Evolutionary conservation across 2,797 vertebrate species (phyloP), one percentile per base, ranked within the genome.

Genomic region (Lerista edwardsae): DNA sequence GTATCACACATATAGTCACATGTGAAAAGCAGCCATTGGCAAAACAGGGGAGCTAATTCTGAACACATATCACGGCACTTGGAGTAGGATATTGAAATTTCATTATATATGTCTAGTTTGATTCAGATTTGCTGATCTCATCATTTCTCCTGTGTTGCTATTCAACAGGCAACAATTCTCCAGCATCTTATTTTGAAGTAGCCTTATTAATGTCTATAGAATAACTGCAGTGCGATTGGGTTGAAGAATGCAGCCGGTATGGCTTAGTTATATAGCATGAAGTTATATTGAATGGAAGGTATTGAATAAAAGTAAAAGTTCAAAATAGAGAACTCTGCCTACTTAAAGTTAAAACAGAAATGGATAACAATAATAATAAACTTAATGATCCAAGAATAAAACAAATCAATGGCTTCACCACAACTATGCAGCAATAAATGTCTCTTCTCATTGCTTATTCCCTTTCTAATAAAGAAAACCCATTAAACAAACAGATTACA

Each of bases 281-380:
- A 75, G 1, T 0, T 1, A 51, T 81, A 81, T 77, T 67, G 77
- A 78, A 36, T 79, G 73, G 15, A 82, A 4, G 67, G 55, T 81
- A 85, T 81, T 87, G 31, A 88, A 84, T 64, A 75, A 74, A 89
- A 80, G 3, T 73, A 84, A 83, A 86, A 79, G 11, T 83, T 3
- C 29, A 59, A 77, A 88, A 0, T 67, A 90, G 74, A 83, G 39
- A 86, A 4, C 83, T 91, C 47, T 82, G 15, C 8, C 73, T 82
- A 1, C n/a, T 84, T 27, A 69, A 80, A 86, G 31, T 87, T 91
- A 84, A 86, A 87, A 82, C n/a, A 59, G 25, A 89, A 88, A 86
- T 55, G 6, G 27, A 69, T 83, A 86, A 10, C 7, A 47, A 74
- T 87, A 81, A 69, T 57, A 75, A 79, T 84, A 90, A 41, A 80